These are phyloP conservation scores for Aphaenogaster ashmeadi DNA, from an alignment of 1,140 invertebrate genomes.

Conservation along the genomic window DNA sequence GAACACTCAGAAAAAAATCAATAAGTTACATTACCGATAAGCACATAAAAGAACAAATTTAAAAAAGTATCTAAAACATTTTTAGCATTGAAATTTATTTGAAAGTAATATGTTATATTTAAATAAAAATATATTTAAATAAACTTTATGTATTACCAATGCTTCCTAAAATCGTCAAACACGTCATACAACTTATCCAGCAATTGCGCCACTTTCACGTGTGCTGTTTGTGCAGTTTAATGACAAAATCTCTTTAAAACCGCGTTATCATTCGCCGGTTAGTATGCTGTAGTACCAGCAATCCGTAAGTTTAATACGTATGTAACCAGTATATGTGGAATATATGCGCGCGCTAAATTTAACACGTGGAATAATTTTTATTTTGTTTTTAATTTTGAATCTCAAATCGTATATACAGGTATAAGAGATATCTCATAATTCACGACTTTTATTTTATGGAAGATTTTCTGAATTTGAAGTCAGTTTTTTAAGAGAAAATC, in stretches of 20 bases:
- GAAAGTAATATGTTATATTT: not conserved
- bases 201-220: not conserved
- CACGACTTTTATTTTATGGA: not conserved
- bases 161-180: not conserved
- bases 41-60: not conserved
- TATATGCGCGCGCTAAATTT: constrained; percentile 17
- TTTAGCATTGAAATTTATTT: not conserved
- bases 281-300: constrained; percentile 25
- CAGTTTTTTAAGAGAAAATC: not conserved
- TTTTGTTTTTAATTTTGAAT: not conserved
- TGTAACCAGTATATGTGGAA: not conserved
- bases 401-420: not conserved
- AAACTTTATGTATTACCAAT: not conserved
- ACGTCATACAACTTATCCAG: not conserved
- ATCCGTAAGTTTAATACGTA: not conserved
- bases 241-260: not conserved
- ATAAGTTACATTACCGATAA: constrained; percentile 13
- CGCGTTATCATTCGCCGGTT: constrained; percentile 20
- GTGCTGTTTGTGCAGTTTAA: not conserved
- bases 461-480: not conserved
- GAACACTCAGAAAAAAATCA: constrained; percentile 38
- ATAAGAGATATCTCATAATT: not conserved
- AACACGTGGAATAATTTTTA: not conserved
- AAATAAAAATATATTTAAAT: not conserved
- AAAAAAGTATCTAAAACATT: not conserved